Evolutionary conservation across 2,113 vertebrate genomes (phyloP), one percentile per base, ranked within the genome.

Genomic region (Phasianus colchicus): DNA sequence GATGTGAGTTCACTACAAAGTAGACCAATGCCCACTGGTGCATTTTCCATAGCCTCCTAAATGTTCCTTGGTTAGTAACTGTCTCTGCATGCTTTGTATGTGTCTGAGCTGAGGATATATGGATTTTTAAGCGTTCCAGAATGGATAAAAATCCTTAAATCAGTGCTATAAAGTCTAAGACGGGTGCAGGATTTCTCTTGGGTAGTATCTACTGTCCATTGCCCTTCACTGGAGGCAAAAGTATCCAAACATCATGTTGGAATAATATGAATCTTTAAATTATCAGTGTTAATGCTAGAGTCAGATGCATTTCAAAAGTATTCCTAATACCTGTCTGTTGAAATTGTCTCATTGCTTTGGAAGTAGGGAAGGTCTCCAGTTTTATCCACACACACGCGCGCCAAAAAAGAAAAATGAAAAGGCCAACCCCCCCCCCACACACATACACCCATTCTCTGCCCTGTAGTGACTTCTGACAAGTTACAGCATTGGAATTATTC

Each of bases 331-430:
- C 3, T 77, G 54, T 93, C 83, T 90, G 57, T 84, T 96, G 76
- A 50, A 90, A 90, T 92, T 84, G 83, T 96, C 94, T 87, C 83
- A 21, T 95, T 96, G 89, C 95, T 97, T 96, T 95, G 91, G 84
- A 92, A 96, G 88, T 87, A 95, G 94, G 92, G 92, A 95, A 89
- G 34, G 65, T 67, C 83, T 92, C 86, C 78, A 90, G 72, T 93
- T 95, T 87, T 92, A 78, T 24, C 83, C 71, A 69, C 32, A 66
- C 42, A 86, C 74, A 79, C 58, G 36, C 65, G 25, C 24, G 24
- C 61, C 76, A 83, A 57, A 43, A 77, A 67, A 67, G 14, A 58
- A 48, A 29, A 70, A 29, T 20, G 25, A 3, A 84, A 58, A 6
- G 64, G 70, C 43, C 81, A 74, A 0, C 86, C 64, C 16, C 19